Evolutionary conservation across 1,140 invertebrate species (phyloP).

Genomic region (Oedothorax gibbosus): DNA sequence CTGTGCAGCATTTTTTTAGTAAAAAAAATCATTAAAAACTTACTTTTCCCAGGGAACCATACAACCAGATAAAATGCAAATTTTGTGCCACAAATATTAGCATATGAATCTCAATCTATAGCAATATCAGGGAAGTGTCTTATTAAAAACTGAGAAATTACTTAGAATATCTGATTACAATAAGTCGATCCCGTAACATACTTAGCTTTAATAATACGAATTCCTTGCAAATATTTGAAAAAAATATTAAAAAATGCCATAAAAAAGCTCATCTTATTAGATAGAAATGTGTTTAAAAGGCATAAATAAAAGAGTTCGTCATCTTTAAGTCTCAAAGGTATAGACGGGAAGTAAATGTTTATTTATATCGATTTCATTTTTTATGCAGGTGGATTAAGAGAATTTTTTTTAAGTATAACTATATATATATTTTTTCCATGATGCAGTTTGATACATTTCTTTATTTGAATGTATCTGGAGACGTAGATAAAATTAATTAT

Average conservation of each 20-base stretch:
- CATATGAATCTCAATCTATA: constrained; percentile 20
- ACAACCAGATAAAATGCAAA: constrained; percentile 19
- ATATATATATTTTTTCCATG: too few relatives aligned
- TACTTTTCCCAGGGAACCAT: background rate
- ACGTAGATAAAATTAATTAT: too few relatives aligned
- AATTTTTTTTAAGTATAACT: too few relatives aligned
- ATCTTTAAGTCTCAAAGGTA: constrained; percentile 6
- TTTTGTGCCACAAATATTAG: background rate
- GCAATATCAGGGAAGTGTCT: background rate
- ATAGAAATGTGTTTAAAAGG: background rate
- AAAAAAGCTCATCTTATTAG: constrained; percentile 20
- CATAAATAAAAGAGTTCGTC: constrained; percentile 23
- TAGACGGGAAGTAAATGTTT: too few relatives aligned
- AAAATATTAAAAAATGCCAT: background rate
- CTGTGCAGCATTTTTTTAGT: too few relatives aligned
- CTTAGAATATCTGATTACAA: constrained; percentile 17
- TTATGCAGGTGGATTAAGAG: too few relatives aligned
- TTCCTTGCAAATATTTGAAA: background rate
- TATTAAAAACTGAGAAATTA: constrained; percentile 6
- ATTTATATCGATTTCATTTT: too few relatives aligned
- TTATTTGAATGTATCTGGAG: too few relatives aligned
- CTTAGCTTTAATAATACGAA: too few relatives aligned
- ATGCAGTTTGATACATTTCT: too few relatives aligned
- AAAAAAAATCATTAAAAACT: background rate
- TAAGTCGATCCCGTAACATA: constrained; percentile 1